Evolutionary conservation across 92 coral and sea anemone species (phyloP).

Genomic region (Zoanthus gigantus): DNA sequence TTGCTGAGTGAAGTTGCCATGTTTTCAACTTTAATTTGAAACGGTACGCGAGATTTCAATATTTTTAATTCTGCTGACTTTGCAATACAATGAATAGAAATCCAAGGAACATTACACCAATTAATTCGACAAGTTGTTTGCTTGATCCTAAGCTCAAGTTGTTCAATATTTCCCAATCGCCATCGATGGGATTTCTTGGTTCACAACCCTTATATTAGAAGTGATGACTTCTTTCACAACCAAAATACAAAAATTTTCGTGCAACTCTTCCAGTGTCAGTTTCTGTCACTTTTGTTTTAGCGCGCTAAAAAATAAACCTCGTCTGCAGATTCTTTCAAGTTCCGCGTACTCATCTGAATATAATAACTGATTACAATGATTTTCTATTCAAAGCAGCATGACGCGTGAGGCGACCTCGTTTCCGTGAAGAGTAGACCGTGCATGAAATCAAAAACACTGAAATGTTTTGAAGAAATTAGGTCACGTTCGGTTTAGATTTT

Average conservation of each 20-base stretch:
- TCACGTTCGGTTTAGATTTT: too few relatives aligned
- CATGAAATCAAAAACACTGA: not conserved
- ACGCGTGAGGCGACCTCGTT: not conserved
- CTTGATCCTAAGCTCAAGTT: not conserved
- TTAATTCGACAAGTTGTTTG: not conserved
- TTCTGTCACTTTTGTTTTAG: not conserved
- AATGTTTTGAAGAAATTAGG: too few relatives aligned
- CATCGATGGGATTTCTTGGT: not conserved
- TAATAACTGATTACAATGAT: not conserved
- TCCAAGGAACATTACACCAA: not conserved
- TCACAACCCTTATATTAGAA: not conserved
- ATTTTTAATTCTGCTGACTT: not conserved
- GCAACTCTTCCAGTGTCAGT: not conserved
- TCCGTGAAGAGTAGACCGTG: not conserved
- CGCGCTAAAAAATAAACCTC: not conserved
- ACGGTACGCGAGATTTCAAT: not conserved
- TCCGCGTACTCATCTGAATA: not conserved
- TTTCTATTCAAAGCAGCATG: not conserved
- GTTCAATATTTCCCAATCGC: not conserved
- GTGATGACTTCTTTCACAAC: not conserved
- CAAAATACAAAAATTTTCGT: not conserved
- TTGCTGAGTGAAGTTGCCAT: slow-evolving; percentile 46
- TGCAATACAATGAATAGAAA: not conserved
- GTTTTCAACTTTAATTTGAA: not conserved
- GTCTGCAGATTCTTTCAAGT: not conserved